Evolutionary conservation across 1,140 invertebrate genomes (phyloP), one percentile per base, ranked within the genome.

Genomic region (Zaprionus vittiger): DNA sequence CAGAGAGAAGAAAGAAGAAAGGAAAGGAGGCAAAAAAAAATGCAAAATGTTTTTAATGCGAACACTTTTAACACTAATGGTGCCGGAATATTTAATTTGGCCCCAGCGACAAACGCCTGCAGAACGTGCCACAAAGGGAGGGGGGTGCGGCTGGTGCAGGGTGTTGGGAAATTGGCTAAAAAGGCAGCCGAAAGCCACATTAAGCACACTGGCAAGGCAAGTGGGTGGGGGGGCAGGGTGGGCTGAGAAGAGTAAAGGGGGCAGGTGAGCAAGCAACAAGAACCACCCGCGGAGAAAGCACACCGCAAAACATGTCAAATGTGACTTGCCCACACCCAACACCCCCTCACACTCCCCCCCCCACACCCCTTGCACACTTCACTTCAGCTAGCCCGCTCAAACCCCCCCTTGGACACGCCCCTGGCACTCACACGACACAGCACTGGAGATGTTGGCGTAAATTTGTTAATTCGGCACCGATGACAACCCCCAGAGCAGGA

Each of bases 381-480:
- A 5, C 54, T 9, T 5, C 9, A 17, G 38, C 15, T 11, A 20
- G 15, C 26, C 12, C 2, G 14, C 4, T 28, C 4, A 31, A 2
- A 31, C 20, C 17, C 20, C 11, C 15, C 5, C 17, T 22, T 38
- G 5, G 24, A n/a, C 24, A 41, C 59, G 37, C 55, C 47, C 41
- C 31, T 38, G 57, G 31, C 57, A 38, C 56, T 20, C 31, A 59
- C n/a, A 17, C 38, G 14, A 2, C 4, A 15, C 38, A 49, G 38
- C 56, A 57, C 69, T 72, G 81, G 77, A 80, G 85, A 81, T 83
- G 80, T 90, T 92, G 91, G 79, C 83, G 91, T 91, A 87, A 92
- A 92, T 92, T 92, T 91, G 91, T 92, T 92, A 92, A 92, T 92
- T 91, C 91, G 89, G 80, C 81, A 85, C 78, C 89, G 84, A 83